phyloP scores from a whole-genome alignment of 2,797 vertebrate species.

The Liasis olivaceus region DNA sequence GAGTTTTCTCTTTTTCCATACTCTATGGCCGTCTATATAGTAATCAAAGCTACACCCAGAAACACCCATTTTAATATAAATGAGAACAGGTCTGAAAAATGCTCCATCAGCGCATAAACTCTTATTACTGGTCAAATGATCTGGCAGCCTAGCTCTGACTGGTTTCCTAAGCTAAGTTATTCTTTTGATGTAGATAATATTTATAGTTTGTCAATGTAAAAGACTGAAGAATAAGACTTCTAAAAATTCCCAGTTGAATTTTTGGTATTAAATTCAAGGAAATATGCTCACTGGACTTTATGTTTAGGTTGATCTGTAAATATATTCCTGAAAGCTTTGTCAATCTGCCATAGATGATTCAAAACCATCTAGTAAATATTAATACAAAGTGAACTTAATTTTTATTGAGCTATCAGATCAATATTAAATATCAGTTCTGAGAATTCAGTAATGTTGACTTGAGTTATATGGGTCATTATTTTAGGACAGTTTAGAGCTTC shows the following conservation, averaged over 20 bases:
- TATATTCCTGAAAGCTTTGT: neutral
- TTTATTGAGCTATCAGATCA: neutral
- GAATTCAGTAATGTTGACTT: neutral
- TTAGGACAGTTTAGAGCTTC: neutral
- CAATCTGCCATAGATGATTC: neutral
- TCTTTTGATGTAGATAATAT: neutral
- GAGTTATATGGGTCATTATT: neutral
- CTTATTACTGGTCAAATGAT: neutral
- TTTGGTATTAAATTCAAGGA: neutral
- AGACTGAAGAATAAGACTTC: neutral
- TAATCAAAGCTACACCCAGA: neutral
- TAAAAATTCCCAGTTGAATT: neutral
- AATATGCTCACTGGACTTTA: neutral
- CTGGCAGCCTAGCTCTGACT: neutral
- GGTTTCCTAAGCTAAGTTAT: neutral
- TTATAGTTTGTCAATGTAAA: neutral
- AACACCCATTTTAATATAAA: neutral
- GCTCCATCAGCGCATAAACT: too few relatives aligned
- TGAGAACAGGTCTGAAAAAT: neutral
- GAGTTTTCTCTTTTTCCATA: neutral
- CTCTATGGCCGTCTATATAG: neutral
- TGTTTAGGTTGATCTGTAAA: neutral
- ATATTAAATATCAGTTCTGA: neutral
- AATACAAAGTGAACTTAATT: neutral
- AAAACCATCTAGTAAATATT: neutral